Conservation (phyloP, 1,140 invertebrate genomes). For the Bathynomus jamesi region DNA sequence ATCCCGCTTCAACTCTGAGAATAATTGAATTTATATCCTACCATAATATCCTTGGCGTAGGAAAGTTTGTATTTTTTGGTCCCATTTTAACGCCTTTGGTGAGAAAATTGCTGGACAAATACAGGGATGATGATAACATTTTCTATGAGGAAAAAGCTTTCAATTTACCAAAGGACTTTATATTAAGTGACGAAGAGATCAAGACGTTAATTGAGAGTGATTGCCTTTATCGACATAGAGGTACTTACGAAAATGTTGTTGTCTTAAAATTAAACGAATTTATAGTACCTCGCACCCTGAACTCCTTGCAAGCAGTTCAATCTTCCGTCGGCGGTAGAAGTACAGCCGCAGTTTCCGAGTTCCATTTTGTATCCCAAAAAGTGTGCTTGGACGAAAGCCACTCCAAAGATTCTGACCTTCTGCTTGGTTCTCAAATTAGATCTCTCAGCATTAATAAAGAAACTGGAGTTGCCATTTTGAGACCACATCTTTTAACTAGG, state of each 20-base stretch:
- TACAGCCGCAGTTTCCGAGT: conserved; percentile 18
- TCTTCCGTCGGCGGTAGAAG: conserved; percentile 4
- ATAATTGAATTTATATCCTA: conserved; percentile 31
- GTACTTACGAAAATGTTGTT: conserved; percentile 29
- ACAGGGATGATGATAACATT: conserved; percentile 23
- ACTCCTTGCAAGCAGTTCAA: conserved; percentile 20
- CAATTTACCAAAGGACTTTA: conserved; percentile 16
- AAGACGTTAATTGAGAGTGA: conserved; percentile 24
- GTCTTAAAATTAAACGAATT: conserved; percentile 25
- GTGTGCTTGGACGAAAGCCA: conserved; percentile 32
- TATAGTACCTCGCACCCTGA: conserved; percentile 15
- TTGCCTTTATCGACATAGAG: conserved; percentile 29
- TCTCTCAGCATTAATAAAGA: conserved; percentile 10
- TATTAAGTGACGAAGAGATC: conserved; percentile 9
- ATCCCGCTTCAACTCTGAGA: conserved; percentile 15
- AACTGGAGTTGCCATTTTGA: conserved; percentile 23
- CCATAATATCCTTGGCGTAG: conserved; percentile 24
- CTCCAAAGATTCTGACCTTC: conserved; percentile 4
- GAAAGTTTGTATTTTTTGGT: conserved; percentile 31
- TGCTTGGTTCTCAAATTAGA: conserved; percentile 22
- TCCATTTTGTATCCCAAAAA: conserved; percentile 22
- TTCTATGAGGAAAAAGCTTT: conserved; percentile 29
- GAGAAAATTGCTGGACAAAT: conserved; percentile 23
- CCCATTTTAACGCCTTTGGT: conserved; percentile 23
- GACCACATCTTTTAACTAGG: conserved; percentile 23